Percentiles rank a stretch among this genome's conserved stretches.
These are phyloP conservation scores for Solenopsis fugax DNA, from an alignment of 1,140 invertebrate species.

Conservation along the genomic window DNA sequence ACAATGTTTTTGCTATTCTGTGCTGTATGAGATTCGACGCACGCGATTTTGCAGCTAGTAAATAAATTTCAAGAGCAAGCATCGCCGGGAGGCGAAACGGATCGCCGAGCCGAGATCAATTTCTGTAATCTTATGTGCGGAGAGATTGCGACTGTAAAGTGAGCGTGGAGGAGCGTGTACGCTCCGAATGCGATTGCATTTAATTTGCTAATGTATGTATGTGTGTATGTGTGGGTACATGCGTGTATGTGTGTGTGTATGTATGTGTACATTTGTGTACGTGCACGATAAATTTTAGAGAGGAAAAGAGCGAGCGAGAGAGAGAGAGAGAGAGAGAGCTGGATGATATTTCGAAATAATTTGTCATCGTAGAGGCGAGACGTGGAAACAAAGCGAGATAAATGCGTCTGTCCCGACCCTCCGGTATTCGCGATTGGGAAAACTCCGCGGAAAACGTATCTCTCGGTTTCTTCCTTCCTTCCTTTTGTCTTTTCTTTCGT, in stretches of 20 bases:
- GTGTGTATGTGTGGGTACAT: not conserved
- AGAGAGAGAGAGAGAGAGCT: not conserved
- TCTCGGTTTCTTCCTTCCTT: not conserved
- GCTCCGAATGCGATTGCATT: conserved; percentile 13
- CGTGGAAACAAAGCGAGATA: not conserved
- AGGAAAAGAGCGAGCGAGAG: too few relatives aligned
- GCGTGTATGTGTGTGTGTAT: not conserved
- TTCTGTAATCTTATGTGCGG: conserved; percentile 36
- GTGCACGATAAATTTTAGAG: conserved; percentile 36
- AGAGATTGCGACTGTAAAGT: conserved; percentile 37
- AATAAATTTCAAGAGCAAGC: not conserved
- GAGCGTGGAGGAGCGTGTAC: not conserved
- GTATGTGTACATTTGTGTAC: not conserved
- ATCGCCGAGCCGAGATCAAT: conserved; percentile 38
- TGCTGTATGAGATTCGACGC: not conserved
- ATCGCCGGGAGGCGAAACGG: not conserved
- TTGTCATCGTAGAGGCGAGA: conserved; percentile 19
- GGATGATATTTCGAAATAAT: not conserved
- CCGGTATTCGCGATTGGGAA: not conserved
- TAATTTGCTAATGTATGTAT: not conserved
- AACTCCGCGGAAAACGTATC: not conserved
- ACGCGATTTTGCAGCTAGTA: conserved; percentile 30
- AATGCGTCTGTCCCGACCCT: not conserved
- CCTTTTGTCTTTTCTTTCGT: not conserved
- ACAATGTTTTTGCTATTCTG: too few relatives aligned